Conservation (phyloP, 2,888 invertebrate genomes). For the Nomada ferruginata region DNA sequence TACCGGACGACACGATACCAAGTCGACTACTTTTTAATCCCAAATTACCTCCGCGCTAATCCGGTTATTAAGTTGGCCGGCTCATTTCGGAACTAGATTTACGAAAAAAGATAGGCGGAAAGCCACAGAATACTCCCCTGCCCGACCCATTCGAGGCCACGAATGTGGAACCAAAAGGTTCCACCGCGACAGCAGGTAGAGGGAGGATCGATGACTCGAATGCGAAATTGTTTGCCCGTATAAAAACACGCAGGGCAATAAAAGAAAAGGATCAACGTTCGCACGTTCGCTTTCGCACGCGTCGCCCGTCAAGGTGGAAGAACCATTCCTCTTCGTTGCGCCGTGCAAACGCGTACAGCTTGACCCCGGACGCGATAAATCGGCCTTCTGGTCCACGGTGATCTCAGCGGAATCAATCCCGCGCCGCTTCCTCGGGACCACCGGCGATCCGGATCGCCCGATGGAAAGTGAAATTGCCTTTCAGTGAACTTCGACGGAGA, state of each 20-base stretch:
- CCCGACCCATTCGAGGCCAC: no score
- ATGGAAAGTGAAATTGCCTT: slow-evolving; percentile 59
- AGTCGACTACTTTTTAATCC: slow-evolving; percentile 73
- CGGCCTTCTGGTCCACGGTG: slow-evolving; percentile 66
- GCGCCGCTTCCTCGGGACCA: slow-evolving; percentile 21
- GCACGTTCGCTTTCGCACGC: slow-evolving; percentile 54
- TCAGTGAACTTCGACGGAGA: slow-evolving; percentile 40
- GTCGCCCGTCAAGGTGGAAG: slow-evolving; percentile 60
- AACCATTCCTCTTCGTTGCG: slow-evolving; percentile 67
- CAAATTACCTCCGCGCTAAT: slow-evolving; percentile 71
- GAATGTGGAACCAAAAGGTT: not conserved
- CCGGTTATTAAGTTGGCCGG: slow-evolving; percentile 67
- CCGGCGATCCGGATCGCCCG: slow-evolving; percentile 59
- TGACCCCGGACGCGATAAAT: slow-evolving; percentile 72
- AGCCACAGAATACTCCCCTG: not conserved
- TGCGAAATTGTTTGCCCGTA: no score
- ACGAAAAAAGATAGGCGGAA: slow-evolving; percentile 22
- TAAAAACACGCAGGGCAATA: no score
- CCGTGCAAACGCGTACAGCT: slow-evolving; percentile 71
- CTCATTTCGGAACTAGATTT: slow-evolving; percentile 33
- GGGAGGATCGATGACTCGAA: not conserved
- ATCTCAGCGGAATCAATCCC: slow-evolving; percentile 69
- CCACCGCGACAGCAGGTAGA: not conserved
- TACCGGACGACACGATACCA: slow-evolving; percentile 49
- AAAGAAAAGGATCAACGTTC: not conserved